Evolutionary conservation across 2,113 vertebrate genomes (phyloP).

Genomic region (Laterallus jamaicensis): DNA sequence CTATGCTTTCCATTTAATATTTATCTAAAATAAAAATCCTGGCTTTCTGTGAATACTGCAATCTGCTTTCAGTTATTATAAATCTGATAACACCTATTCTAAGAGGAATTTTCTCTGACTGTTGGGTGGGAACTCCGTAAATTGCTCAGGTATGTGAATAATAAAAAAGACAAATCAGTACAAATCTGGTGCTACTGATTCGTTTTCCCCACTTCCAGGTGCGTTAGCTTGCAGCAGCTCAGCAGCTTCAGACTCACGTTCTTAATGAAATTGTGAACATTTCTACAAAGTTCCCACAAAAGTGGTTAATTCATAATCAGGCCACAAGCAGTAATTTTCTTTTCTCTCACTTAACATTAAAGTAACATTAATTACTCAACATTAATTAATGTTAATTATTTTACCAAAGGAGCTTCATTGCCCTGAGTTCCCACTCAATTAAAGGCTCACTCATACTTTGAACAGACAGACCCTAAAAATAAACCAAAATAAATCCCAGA

Average conservation of each 20-base stretch:
- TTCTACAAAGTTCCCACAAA: not conserved
- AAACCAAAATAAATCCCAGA: not conserved
- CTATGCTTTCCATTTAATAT: not conserved
- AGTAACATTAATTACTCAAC: slow-evolving; percentile 48
- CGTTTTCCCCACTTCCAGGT: not conserved
- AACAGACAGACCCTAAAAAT: slow-evolving; percentile 28
- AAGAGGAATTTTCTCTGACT: not conserved
- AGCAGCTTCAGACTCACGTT: not conserved
- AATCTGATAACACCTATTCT: not conserved
- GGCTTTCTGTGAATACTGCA: not conserved
- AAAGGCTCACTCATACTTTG: not conserved
- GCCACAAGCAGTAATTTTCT: not conserved
- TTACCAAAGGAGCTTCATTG: slow-evolving; percentile 15
- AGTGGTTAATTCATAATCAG: slow-evolving; percentile 8
- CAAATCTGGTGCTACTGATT: not conserved
- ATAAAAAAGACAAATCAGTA: not conserved
- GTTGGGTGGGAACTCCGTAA: not conserved
- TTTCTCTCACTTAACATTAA: slow-evolving; percentile 31
- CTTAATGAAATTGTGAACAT: not conserved
- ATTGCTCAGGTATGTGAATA: not conserved
- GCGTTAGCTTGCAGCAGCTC: not conserved
- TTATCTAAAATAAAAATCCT: slow-evolving; percentile 16
- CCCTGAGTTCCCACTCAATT: not conserved
- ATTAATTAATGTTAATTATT: slow-evolving; percentile 56
- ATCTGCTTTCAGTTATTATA: not conserved